A percentile compares a stretch with the other conserved stretches of the same genome.
Evolutionary conservation across 2,797 vertebrate genomes (phyloP).

Genomic region (Sebastes hopkinsi): DNA sequence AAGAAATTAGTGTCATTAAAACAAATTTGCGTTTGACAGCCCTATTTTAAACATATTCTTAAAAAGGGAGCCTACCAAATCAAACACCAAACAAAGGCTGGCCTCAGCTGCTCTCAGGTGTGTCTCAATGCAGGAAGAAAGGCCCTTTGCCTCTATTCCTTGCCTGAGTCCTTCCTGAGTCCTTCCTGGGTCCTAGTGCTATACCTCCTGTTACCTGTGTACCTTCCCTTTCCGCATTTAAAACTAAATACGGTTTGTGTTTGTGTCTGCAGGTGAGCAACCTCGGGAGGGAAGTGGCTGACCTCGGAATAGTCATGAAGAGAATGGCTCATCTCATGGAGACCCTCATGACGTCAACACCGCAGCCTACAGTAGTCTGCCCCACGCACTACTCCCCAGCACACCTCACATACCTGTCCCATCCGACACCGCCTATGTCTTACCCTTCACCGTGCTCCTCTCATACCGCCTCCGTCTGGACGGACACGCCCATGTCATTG

Average conservation of each 20-base stretch:
- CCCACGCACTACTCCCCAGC: slow-evolving; percentile 66
- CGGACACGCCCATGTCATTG: slow-evolving; percentile 57
- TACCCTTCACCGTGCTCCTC: slow-evolving; percentile 41
- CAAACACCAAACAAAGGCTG: background rate
- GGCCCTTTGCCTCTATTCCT: too few species aligned
- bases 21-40: too few species aligned
- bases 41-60: background rate
- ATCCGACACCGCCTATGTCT: slow-evolving; percentile 40
- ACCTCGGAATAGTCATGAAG: slow-evolving; percentile 79
- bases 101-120: background rate
- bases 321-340: slow-evolving; percentile 82
- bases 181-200: too few species aligned
- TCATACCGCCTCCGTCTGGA: slow-evolving; percentile 61
- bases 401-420: slow-evolving; percentile 53
- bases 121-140: too few species aligned
- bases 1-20: too few species aligned
- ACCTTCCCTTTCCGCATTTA: background rate
- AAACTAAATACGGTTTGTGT: background rate
- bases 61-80: background rate
- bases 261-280: slow-evolving; percentile 71
- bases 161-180: too few species aligned
- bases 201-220: too few species aligned
- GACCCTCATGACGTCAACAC: slow-evolving; percentile 60
- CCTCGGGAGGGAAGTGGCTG: slow-evolving; percentile 81
- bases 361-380: slow-evolving; percentile 59